Conservation (phyloP, 2,888 invertebrate species). For the Ganaspis brasiliensis region DNA sequence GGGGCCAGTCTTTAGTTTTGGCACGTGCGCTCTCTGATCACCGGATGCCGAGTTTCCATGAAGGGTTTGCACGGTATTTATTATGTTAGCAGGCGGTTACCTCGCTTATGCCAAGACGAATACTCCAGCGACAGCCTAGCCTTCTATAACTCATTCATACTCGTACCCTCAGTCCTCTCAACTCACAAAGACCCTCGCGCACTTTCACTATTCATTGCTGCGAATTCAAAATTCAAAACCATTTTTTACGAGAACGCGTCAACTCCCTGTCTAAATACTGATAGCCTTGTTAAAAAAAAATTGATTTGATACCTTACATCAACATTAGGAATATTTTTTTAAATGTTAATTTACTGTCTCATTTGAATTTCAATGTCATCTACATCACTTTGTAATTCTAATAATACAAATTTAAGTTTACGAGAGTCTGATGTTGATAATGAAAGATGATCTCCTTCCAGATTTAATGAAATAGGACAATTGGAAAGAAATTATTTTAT, state of each 20-base stretch:
- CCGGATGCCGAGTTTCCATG: conserved; percentile 67
- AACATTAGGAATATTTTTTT: no score
- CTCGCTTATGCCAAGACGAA: conserved; percentile 48
- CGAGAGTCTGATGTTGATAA: no score
- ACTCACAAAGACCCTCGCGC: conserved; percentile 21
- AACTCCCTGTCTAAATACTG: neutral
- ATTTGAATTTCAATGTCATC: no score
- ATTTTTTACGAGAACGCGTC: neutral
- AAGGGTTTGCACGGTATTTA: conserved; percentile 67
- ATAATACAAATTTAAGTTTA: no score
- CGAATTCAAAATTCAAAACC: conserved; percentile 22
- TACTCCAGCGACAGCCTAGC: conserved; percentile 38
- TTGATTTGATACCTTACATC: no score
- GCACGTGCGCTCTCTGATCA: conserved; percentile 68
- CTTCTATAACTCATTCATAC: conserved; percentile 49
- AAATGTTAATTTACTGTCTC: no score
- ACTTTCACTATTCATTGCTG: neutral
- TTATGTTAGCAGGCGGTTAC: conserved; percentile 60
- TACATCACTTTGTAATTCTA: no score
- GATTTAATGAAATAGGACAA: no score
- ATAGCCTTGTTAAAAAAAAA: no score
- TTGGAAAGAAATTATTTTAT: no score
- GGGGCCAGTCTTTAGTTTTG: conserved; percentile 64
- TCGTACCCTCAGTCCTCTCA: conserved; percentile 44
- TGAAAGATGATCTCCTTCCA: no score